Base-by-base conservation (phyloP, 2,113 vertebrate species). In the Antechinus stuartii region DNA sequence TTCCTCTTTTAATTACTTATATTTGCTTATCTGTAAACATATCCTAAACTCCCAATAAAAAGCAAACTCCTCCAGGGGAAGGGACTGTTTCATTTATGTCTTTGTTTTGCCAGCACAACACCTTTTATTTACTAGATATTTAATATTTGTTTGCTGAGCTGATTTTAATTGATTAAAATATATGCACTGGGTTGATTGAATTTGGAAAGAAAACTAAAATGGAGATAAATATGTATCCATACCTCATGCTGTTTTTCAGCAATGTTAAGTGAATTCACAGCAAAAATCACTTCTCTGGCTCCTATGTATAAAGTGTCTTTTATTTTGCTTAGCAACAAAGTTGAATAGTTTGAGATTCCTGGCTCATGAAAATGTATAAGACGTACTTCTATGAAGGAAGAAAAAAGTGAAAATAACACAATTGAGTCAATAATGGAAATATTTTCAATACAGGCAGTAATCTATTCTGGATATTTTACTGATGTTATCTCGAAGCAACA, bases 311-410 rank as follows among this genome's bases (percentile, higher is more conserved):
- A 98, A 0, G 98, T 98, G 0, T 99, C 98, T 90, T 97, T 95
- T 11, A 99, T 98, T 96, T 99, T 99, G 54, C 97, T 99, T 97
- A 99, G 98, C 97, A 99, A 97, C 97, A 99, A 95, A 0, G 99
- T 99, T 1, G 99, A 99, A 98, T 99, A 99, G 98, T 99, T 99
- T 96, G 98, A 99, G 97, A 99, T 98, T 61, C 98, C 99, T 0
- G 98, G 98, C 96, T 99, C 99, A 0, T 99, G 99, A 97, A 99
- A 99, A 98, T 99, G 99, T 96, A 98, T 95, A 97, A 99, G 97
- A 91, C 98, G 98, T 95, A 99, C 98, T 96, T 99, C 99, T 99
- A 98, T 94, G 93, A 92, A 95, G 10, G 42, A 52, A 89, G 2
- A 57, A 89, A 98, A 94, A 98, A 94, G 96, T 0, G 0, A 49